Evolutionary conservation across 1,140 invertebrate genomes (phyloP).

Genomic region (Liolophura sinensis): DNA sequence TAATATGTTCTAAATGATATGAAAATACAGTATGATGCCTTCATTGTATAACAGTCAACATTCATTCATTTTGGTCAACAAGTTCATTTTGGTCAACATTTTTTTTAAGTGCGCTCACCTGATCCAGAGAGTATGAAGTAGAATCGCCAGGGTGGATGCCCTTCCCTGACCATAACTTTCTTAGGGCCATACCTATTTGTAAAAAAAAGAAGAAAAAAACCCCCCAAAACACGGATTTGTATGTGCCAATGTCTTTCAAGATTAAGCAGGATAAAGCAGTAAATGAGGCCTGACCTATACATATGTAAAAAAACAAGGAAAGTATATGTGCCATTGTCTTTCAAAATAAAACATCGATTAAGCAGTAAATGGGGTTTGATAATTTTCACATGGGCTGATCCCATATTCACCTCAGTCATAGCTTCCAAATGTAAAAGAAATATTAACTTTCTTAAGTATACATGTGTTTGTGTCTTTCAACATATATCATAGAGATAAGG

Average conservation of each 20-base stretch:
- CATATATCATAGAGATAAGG: too few relatives aligned
- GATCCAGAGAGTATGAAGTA: conserved; percentile 51
- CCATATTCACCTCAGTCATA: too few relatives aligned
- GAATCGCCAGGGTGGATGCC: conserved; percentile 43
- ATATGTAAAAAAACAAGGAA: conserved; percentile 1
- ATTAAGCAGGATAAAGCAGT: not conserved
- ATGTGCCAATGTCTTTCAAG: not conserved
- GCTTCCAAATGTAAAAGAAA: too few relatives aligned
- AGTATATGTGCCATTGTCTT: conserved; percentile 3
- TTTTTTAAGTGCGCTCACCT: conserved; percentile 25
- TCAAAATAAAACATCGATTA: not conserved
- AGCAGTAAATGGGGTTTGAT: not conserved
- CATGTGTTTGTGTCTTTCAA: too few relatives aligned
- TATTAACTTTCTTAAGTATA: too few relatives aligned
- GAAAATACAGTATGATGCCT: too few relatives aligned
- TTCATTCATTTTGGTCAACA: too few relatives aligned
- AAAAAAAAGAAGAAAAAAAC: conserved; percentile 9
- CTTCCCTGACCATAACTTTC: conserved; percentile 45
- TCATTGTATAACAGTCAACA: too few relatives aligned
- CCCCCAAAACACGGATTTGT: too few relatives aligned
- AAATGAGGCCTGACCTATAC: not conserved
- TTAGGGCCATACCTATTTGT: conserved; percentile 39
- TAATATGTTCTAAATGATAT: too few relatives aligned
- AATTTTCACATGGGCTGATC: too few relatives aligned
- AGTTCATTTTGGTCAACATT: too few relatives aligned